Evolutionary conservation across 2,888 invertebrate species (phyloP), one percentile per base, ranked within the genome.

Genomic region (Agrotis ipsilon): DNA sequence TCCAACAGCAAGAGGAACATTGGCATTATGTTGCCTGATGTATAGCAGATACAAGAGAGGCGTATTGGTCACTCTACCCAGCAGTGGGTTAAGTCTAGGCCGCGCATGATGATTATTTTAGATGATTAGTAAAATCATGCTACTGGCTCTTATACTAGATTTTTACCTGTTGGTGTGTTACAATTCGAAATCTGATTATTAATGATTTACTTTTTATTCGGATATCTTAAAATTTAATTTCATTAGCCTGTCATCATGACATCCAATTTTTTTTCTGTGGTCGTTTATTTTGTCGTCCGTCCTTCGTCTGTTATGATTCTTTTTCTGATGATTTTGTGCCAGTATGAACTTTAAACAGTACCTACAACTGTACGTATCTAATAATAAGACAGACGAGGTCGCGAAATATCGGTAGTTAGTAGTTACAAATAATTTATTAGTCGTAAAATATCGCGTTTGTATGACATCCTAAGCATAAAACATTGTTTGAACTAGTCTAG

Each of bases 391-490:
- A 62, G 57, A 62, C 72, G 49, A 77, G 78, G 73, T 68, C 78
- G 60, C 45, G 13, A 55, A 48, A 61, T 45, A 75, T 69, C 19
- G 58, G 61, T 65, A 55, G 54, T 77, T 60, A 66, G 60, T 67
- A 52, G 51, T 67, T 24, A 54, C 65, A 73, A 73, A 73, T 78
- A 78, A 78, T 78, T 78, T 78, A 78, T 69, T 52, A 55, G 59
- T 78, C 74, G 54, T 78, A 78, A 78, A 78, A 59, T 62, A 43
- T 16, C 24, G 48, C 48, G 58, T 49, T 58, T 54, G 27, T 67
- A 64, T 69, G 74, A 64, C 69, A 74, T 57, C 51, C 51, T 48
- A 63, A 62, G 14, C 43, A 72, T 59, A 57, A 45, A 69, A 66
- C 13, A 65, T 73, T 78, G 18, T 68, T 54, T 19, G 27, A 58